Conservation (phyloP, 2,797 vertebrate species). For the Sebastes flavidus region DNA sequence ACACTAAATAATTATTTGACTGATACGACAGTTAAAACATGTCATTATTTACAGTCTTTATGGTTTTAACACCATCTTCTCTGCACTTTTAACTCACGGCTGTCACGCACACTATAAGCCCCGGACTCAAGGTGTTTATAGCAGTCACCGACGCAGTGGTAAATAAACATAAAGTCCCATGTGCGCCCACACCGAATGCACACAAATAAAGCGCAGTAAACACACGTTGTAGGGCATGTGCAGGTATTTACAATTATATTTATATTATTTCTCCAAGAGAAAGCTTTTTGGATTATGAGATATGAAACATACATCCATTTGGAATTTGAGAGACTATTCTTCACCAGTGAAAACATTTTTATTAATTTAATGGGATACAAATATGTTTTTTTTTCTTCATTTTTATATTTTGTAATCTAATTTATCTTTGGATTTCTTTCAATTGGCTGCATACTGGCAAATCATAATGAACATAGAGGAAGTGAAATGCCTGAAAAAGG, state of each 20-base stretch:
- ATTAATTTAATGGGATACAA: background rate
- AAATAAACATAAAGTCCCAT: constrained; percentile 3
- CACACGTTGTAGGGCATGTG: background rate
- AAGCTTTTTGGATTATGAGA: constrained; percentile 7
- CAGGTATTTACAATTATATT: constrained; percentile 4
- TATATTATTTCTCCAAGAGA: constrained; percentile 10
- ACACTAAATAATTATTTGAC: background rate
- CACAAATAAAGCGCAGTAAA: background rate
- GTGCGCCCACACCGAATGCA: background rate
- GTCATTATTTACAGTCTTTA: background rate
- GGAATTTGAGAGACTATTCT: background rate
- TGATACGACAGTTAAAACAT: background rate
- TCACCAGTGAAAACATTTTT: background rate
- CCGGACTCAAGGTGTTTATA: background rate
- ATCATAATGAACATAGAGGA: background rate
- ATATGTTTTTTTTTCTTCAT: background rate
- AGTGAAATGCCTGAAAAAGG: background rate
- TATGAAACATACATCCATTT: background rate
- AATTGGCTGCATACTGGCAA: background rate
- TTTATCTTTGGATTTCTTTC: background rate
- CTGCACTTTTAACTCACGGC: constrained; percentile 3
- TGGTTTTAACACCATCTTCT: constrained; percentile 1
- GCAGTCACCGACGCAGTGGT: constrained; percentile 10
- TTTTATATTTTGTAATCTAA: background rate
- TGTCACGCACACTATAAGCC: background rate